A percentile compares a stretch with the other conserved stretches of the same genome.
phyloP scores from a whole-genome alignment of 2,113 vertebrate genomes.

The Plotosus lineatus region DNA sequence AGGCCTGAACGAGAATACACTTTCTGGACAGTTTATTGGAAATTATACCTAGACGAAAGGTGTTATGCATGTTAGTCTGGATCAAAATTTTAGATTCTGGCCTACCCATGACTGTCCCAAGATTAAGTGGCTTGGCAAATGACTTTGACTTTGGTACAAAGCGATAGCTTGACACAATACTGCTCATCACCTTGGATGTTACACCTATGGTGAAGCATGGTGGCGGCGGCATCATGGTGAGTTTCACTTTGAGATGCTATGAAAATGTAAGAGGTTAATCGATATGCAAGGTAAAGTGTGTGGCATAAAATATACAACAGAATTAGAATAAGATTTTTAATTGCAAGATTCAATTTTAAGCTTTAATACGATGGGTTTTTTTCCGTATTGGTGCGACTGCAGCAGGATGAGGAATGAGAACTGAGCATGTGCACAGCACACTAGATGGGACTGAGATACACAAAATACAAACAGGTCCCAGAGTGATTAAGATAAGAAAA shows the following conservation, averaged over 20 bases:
- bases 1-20: background rate
- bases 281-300: background rate
- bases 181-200: background rate
- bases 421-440: background rate
- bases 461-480: constrained; percentile 28
- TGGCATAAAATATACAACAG: background rate
- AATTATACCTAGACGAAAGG: background rate
- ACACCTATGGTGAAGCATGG: too few relatives aligned
- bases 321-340: background rate
- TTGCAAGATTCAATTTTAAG: background rate
- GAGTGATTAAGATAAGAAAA: constrained; percentile 36
- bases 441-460: constrained; percentile 34
- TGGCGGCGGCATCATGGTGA: background rate
- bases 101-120: background rate
- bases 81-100: background rate
- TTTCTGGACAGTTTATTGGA: background rate
- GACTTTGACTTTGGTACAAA: background rate
- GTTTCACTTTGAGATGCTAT: background rate
- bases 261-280: background rate
- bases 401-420: background rate
- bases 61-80: background rate
- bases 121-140: too few relatives aligned
- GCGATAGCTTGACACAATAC: background rate
- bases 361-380: background rate
- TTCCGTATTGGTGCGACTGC: background rate